phyloP scores from a whole-genome alignment of 2,797 vertebrate species.

The Paguma larvata region DNA sequence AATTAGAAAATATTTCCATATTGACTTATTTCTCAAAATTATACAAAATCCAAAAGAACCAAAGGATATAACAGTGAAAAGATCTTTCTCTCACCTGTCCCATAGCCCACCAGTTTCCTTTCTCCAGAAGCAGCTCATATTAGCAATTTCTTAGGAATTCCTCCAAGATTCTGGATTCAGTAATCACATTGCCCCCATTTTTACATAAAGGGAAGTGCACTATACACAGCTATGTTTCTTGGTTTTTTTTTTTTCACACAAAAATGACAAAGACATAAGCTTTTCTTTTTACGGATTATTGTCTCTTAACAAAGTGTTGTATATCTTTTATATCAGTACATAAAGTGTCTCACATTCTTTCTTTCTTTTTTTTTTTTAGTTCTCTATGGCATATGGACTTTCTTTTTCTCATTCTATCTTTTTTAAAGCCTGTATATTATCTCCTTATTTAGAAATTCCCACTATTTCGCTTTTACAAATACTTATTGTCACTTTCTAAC shows the following conservation, averaged over 20 bases:
- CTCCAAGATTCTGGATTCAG: not conserved
- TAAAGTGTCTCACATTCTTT: not conserved
- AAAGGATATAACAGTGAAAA: not conserved
- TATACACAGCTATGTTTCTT: not conserved
- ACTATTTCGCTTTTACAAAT: not conserved
- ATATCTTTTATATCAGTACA: not conserved
- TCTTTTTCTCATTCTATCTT: not conserved
- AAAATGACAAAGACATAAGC: not conserved
- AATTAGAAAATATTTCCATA: constrained; percentile 4
- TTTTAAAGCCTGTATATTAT: not conserved
- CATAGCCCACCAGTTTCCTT: not conserved
- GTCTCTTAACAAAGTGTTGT: not conserved
- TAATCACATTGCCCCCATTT: not conserved
- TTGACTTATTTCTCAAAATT: not conserved
- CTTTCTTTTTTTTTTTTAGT: not conserved
- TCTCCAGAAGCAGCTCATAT: not conserved
- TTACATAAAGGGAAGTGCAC: not conserved
- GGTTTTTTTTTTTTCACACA: not conserved
- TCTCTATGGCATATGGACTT: too few species aligned
- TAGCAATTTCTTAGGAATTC: not conserved
- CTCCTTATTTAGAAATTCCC: not conserved
- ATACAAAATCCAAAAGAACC: not conserved
- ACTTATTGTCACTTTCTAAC: not conserved
- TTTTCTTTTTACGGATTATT: not conserved
- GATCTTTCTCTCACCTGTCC: not conserved